phyloP scores from a whole-genome alignment of 1,140 invertebrate species.

The Cryptotermes secundus region DNA sequence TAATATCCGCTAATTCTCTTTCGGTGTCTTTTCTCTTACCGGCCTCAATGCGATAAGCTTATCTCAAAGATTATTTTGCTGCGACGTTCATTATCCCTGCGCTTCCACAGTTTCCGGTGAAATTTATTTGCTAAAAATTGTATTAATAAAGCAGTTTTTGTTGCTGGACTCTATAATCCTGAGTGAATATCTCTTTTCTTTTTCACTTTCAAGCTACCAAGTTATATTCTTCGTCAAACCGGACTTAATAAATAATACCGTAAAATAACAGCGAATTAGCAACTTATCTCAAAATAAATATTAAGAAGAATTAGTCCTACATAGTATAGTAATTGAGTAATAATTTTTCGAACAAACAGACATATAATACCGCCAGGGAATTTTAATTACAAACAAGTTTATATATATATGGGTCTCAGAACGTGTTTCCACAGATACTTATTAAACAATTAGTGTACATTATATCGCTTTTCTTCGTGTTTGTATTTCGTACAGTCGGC shows the following conservation, averaged over 20 bases:
- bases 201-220: no score
- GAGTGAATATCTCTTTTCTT: no score
- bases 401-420: not conserved
- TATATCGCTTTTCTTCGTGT: not conserved
- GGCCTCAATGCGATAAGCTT: no score
- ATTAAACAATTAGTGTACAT: not conserved
- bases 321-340: conserved; percentile 11
- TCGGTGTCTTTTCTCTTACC: no score
- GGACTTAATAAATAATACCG: not conserved
- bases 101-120: no score
- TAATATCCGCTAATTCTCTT: no score
- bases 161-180: no score
- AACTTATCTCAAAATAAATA: not conserved
- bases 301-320: not conserved
- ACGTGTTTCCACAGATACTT: not conserved
- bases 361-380: not conserved
- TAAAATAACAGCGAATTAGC: not conserved
- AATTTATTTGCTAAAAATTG: no score
- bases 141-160: no score
- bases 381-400: not conserved
- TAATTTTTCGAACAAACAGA: conserved; percentile 9
- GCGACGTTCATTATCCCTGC: no score
- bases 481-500: not conserved
- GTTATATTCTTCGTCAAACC: not conserved
- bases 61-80: no score